Base-by-base conservation (phyloP, 2,113 vertebrate genomes). In the Crypturellus undulatus region DNA sequence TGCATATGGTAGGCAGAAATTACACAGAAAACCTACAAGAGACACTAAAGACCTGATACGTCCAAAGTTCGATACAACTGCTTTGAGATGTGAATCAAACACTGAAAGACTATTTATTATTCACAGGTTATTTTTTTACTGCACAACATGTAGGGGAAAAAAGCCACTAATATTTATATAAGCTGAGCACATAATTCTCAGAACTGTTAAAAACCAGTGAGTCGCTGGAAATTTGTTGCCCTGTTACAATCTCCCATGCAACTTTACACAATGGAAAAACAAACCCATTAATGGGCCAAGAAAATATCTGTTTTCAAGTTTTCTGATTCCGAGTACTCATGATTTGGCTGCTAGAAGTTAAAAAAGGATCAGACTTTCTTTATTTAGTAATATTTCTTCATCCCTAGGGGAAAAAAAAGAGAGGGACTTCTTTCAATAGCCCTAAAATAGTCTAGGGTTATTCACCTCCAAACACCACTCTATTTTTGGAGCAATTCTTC, bases 401-500 rank as follows among this genome's bases (percentile, higher is more conserved):
- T 17, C 26, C 75, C 52, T 28, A 38, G 25, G 20, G 73, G 14
- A 56, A n/a, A 4, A 20, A 51, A 22, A 36, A 49, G 9, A 62
- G 34, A 42, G 10, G 71, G 7, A 51, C 28, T 14, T 63, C 79
- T 85, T 94, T 81, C 72, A 95, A 91, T 32, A 94, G 28, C n/a
- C 68, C 72, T 86, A 28, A 90, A 95, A 92, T 68, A 94, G 76
- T 22, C 79, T 85, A 59, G 87, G 77, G 90, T 82, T 63, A 89
- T 38, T 67, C 58, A 90, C 69, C 70, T 94, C 77, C 22, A 79
- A 90, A 84, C 47, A 60, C 28, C 15, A 60, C 42, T 84, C 88
- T 93, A 95, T 96, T 94, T 96, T 87, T 93, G 80, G 88, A 93
- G 43, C 22, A 72, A 59, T 70, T 63, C 90, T 58, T 96, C 12